Evolutionary conservation across 2,797 vertebrate genomes (phyloP), one percentile per base, ranked within the genome.

Genomic region (Psittacula derbiana): DNA sequence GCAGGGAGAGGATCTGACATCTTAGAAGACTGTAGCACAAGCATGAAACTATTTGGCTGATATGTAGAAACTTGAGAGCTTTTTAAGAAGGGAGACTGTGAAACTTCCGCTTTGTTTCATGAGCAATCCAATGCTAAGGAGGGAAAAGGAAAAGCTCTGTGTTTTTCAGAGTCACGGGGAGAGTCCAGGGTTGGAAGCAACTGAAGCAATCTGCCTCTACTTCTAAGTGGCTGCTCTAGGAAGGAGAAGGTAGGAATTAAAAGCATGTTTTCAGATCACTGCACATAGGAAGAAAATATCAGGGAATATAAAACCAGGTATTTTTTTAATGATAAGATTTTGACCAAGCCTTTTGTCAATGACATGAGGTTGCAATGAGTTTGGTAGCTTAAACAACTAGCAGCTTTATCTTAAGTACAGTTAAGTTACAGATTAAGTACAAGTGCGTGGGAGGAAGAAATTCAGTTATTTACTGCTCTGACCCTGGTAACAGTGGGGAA

Each of bases 41-140:
- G 25, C 4, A 36, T 16, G 25, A 27, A 73, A 27, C 6, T 50
- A 10, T 43, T 58, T 33, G 11, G 33, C 47, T 64, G n/a, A 70
- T 14, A 4, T 3, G n/a, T 19, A 78, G 47, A 57, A 82, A 85
- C 64, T 18, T 41, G 41, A 57, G 53, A 24, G 20, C 36, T 81
- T 94, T 69, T n/a, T 43, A 43, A 60, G 52, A 3, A 82, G 28
- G 13, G 28, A 85, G 27, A 55, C 27, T 43, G 58, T 16, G 31
- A 70, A 38, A 86, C 57, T 80, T 67, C 52, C 82, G 61, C 41
- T 86, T 30, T 64, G 15, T 70, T 91, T 89, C n/a, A 57, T 4
- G 55, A 73, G 55, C 28, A 64, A 47, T 43, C 16, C 40, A 76
- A 0, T 0, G 1, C 24, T 71, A 25, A 71, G 20, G 12, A 1